These are phyloP conservation scores for Sycophila texana DNA, from an alignment of 2,888 invertebrate genomes.

Conservation along the genomic window DNA sequence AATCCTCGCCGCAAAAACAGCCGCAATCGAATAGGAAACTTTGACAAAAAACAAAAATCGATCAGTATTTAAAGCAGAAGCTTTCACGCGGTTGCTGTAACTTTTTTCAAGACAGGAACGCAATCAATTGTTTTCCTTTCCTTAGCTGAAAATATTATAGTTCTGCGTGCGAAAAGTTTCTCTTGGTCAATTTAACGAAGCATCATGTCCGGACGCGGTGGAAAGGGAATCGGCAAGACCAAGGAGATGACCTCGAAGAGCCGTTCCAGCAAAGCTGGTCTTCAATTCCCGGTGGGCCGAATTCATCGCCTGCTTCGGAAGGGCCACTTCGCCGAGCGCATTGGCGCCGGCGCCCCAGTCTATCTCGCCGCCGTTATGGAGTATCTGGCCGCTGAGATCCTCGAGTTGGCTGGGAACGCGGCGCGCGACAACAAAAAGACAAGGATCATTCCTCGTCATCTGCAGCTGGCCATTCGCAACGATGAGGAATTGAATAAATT, in stretches of 20 bases:
- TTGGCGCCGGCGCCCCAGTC: conserved; percentile 78
- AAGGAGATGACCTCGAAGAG: conserved; percentile 77
- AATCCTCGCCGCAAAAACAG: too few species aligned
- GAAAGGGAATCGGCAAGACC: conserved; percentile 62
- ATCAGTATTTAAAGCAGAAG: too few species aligned
- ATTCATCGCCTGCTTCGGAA: conserved; percentile 80
- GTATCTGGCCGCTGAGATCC: conserved; percentile 83
- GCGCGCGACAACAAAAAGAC: conserved; percentile 83
- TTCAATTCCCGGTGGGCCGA: conserved; percentile 81
- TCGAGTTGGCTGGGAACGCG: conserved; percentile 84
- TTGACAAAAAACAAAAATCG: too few species aligned
- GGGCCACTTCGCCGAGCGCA: conserved; percentile 81
- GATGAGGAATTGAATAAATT: conserved; percentile 89
- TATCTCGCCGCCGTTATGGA: conserved; percentile 79
- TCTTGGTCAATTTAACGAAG: too few species aligned
- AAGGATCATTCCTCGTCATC: conserved; percentile 82
- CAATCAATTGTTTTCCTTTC: too few species aligned
- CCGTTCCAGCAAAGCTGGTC: conserved; percentile 78
- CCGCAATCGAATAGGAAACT: too few species aligned
- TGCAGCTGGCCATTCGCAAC: conserved; percentile 87
- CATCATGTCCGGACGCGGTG: conserved; percentile 64
- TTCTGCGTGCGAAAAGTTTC: too few species aligned
- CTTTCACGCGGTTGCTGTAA: too few species aligned
- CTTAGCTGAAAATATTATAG: too few species aligned
- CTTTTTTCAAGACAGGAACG: too few species aligned